Base-by-base conservation (phyloP, 2,113 vertebrate genomes). In the Lepidothrix coronata region DNA sequence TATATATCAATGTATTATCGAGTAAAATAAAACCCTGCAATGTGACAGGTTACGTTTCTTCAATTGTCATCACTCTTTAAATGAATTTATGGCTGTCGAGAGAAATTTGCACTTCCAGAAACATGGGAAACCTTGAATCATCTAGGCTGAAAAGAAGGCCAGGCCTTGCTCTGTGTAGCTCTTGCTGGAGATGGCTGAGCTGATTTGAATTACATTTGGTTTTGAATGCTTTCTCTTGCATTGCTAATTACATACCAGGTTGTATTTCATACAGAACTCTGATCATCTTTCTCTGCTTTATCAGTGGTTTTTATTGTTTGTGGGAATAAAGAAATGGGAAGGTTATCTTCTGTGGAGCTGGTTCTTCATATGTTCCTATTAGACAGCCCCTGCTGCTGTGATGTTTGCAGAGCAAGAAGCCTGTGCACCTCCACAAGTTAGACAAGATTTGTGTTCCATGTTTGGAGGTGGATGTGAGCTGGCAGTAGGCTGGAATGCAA, bases 51-150 rank as follows among this genome's bases (percentile, higher is more conserved):
- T 91, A 89, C 0, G 2, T 90, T 96, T 92, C 71, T 93, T 75
- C 92, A 93, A 92, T 96, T 95, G 70, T 91, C 68, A 85, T 86
- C 52, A 63, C 39, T 78, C 44, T 88, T 95, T 28, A 73, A 65
- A 82, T 44, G 67, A 86, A 74, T 94, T 93, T 94, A 43, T 90
- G 61, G 33, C 57, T 89, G 74, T 88, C 84, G 95, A 87, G 86
- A 79, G 80, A 84, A 81, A 92, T 95, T 72, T 79, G 11, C 65
- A 37, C 20, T 80, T 93, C 33, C 52, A 89, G 81, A 85, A 91
- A 78, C 35, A 24, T 5, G 74, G 22, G 33, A 79, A 87, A 76
- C 70, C 68, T 95, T 74, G 62, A 78, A 66, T 90, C 23, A 41
- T 82, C 37, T 57, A 21, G 39, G 61, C 58, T 89, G 86, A 66